Evolutionary conservation across 2,888 invertebrate genomes (phyloP).

Genomic region (Pseudococcus longispinus): DNA sequence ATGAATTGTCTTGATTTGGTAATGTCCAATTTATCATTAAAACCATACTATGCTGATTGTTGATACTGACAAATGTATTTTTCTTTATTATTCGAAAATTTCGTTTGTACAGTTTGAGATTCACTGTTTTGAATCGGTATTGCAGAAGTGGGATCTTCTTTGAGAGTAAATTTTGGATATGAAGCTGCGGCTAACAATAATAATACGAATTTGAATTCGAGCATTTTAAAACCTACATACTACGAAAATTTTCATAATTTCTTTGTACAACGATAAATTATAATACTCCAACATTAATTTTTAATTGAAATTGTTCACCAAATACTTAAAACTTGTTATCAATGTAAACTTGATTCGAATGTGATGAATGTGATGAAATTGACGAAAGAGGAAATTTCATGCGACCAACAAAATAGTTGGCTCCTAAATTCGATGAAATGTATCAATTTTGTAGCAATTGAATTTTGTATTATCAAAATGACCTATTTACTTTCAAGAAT

Average conservation of each 20-base stretch:
- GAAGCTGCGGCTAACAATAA: neutral
- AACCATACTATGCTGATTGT: too few relatives aligned
- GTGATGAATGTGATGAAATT: too few relatives aligned
- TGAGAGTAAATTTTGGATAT: neutral
- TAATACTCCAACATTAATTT: neutral
- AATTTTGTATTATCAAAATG: too few relatives aligned
- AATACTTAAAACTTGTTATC: neutral
- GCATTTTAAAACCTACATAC: too few relatives aligned
- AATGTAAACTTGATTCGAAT: neutral
- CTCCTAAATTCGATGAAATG: too few relatives aligned
- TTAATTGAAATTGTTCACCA: neutral
- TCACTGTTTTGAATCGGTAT: neutral
- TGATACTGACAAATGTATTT: neutral
- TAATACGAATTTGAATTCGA: neutral
- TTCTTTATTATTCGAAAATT: neutral
- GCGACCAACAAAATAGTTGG: too few relatives aligned
- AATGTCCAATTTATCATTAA: too few relatives aligned
- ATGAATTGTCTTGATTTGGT: too few relatives aligned
- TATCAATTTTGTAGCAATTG: too few relatives aligned
- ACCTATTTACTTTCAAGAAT: too few relatives aligned
- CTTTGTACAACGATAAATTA: neutral
- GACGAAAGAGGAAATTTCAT: too few relatives aligned
- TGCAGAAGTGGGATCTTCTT: neutral
- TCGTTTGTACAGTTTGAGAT: neutral
- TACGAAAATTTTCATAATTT: neutral